phyloP scores from a whole-genome alignment of 2,113 vertebrate species.

The Scomber japonicus region DNA sequence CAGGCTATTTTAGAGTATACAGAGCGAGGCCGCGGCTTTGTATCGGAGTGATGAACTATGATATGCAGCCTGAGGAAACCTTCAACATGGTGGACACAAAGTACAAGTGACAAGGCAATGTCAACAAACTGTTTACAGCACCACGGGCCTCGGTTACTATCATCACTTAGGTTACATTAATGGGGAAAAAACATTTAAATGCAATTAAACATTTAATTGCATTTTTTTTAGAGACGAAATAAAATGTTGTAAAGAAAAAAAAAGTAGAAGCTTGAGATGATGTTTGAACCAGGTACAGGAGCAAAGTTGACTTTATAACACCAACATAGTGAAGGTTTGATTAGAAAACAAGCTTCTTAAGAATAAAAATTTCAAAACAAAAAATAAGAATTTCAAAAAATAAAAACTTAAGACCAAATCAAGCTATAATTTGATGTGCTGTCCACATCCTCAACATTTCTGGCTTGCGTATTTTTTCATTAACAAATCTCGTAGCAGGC shows the following conservation, averaged over 20 bases:
- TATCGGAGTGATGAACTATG: slow-evolving; percentile 41
- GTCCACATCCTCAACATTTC: background rate
- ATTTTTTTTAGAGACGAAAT: background rate
- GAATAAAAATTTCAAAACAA: background rate
- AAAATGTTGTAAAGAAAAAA: background rate
- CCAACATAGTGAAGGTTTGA: too few relatives aligned
- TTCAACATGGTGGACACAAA: slow-evolving; percentile 42
- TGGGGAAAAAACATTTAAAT: background rate
- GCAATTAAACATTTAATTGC: background rate
- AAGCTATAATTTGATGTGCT: background rate
- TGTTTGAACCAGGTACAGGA: background rate
- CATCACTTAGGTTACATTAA: background rate
- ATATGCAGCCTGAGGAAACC: slow-evolving; percentile 60
- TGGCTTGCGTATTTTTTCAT: background rate
- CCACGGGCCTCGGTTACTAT: slow-evolving; percentile 21
- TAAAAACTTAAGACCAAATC: background rate
- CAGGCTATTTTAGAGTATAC: background rate
- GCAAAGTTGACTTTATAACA: too few relatives aligned
- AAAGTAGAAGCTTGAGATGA: too few relatives aligned
- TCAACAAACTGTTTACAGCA: slow-evolving; percentile 54
- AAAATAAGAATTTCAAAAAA: too few relatives aligned
- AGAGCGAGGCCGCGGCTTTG: slow-evolving; percentile 45
- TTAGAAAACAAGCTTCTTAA: background rate
- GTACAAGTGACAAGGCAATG: slow-evolving; percentile 48
- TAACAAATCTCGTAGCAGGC: background rate